These are phyloP conservation scores for Chrysolina oricalcia DNA, from an alignment of 2,888 invertebrate species.

Conservation along the genomic window DNA sequence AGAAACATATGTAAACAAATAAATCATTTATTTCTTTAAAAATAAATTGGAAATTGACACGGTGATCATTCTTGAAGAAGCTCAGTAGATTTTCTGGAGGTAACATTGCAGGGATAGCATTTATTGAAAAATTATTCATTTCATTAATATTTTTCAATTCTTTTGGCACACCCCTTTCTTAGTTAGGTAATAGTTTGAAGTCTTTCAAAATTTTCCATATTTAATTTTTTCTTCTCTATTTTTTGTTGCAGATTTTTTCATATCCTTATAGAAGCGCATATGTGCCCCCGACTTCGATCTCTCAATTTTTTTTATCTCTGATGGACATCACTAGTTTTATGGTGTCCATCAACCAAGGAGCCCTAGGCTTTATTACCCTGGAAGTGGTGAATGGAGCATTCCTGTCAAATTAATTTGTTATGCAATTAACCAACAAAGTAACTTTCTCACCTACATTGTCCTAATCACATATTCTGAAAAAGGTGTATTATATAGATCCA, in stretches of 20 bases:
- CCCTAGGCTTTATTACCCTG: too few species aligned
- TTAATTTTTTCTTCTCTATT: background rate
- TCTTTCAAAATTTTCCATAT: background rate
- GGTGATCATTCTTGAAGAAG: background rate
- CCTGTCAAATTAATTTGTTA: background rate
- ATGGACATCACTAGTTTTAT: too few species aligned
- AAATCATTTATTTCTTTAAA: background rate
- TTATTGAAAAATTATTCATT: background rate
- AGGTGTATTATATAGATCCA: background rate
- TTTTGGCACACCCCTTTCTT: too few species aligned
- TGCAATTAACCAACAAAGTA: background rate
- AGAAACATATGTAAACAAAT: background rate
- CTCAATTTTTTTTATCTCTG: too few species aligned
- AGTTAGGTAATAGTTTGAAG: background rate
- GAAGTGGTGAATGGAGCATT: background rate
- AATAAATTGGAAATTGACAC: background rate
- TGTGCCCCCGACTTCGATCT: too few species aligned
- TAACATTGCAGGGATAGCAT: background rate
- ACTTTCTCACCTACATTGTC: background rate
- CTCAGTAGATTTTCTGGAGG: background rate
- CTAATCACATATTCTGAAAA: background rate
- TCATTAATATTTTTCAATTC: background rate
- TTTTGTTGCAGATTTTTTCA: too few species aligned
- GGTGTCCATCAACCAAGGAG: too few species aligned
- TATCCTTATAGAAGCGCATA: too few species aligned